Base-by-base conservation (phyloP, 2,888 invertebrate genomes). In the Aethes cnicana region DNA sequence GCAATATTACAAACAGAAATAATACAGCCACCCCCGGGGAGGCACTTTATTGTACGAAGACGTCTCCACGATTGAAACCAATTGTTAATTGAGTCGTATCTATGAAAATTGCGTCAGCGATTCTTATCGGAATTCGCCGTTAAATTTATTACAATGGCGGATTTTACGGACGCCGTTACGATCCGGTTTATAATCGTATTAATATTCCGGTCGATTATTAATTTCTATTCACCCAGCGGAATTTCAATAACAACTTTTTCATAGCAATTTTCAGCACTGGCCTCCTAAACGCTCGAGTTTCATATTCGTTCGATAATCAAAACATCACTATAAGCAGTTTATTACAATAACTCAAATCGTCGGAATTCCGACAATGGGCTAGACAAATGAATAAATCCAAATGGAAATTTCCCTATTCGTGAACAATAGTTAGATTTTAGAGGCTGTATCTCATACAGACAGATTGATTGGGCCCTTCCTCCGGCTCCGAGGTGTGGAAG, bases 11-110 rank as follows among this genome's bases (percentile, higher is more conserved):
- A 86, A 88, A 88, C 81, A 88, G 88, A 87, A 85, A 87, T 88
- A 87, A 86, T 77, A 66, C 68, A 74, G 78, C 81, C 77, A 64
- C 80, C 79, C 69, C 72, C 64, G 57, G 69, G 66, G 60, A 60
- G 84, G 79, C 74, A 81, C 83, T 87, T 87, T 87, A 85, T 87
- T 86, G 85, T 74, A 72, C 77, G 77, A 81, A 70, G 81, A 82
- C 84, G 87, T 87, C 86, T 85, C 86, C 85, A 72, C 86, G 87
- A 88, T 87, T 87, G 87, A 87, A 87, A 86, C 85, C 89, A 81
- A 86, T 87, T 88, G 89, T 89, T 88, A 89, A 88, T 89, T 88
- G 89, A 89, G 89, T 84, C 81, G 84, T 89, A 88, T 89, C 89
- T 88, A 84, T 85, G 88, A 87, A 84, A 87, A 85, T 86, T 81